Conservation (phyloP, 2,888 invertebrate genomes). For the Colletes collaris region DNA sequence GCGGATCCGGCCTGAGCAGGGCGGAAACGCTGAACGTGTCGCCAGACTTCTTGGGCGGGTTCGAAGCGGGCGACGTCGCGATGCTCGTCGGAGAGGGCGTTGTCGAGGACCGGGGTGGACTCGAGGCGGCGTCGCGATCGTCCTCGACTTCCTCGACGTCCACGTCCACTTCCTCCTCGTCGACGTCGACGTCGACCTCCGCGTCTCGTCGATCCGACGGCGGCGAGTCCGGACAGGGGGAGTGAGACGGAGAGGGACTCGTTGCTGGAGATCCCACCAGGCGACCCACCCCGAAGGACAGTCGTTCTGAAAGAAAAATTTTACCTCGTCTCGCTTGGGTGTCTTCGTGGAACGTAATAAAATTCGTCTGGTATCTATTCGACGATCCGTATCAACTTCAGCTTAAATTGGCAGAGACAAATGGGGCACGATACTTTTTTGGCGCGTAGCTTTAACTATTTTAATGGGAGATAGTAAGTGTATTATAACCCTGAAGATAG, state of each 20-base stretch:
- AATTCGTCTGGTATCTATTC: no score
- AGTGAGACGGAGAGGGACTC: conserved; percentile 79
- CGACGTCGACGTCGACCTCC: conserved; percentile 79
- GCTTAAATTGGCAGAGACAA: no score
- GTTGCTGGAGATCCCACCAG: conserved; percentile 85
- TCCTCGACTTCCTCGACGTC: conserved; percentile 81
- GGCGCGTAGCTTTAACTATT: no score
- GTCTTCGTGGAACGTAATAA: not conserved
- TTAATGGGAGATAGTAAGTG: no score
- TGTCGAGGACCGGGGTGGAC: conserved; percentile 78
- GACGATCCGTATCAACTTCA: no score
- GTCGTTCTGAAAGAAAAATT: conserved; percentile 87
- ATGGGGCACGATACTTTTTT: no score
- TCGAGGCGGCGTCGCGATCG: conserved; percentile 75
- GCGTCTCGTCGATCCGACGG: conserved; percentile 76
- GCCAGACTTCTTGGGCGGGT: conserved; percentile 83
- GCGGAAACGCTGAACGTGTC: conserved; percentile 94
- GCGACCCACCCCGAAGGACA: conserved; percentile 93
- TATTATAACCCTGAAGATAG: no score
- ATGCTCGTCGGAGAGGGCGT: conserved; percentile 76
- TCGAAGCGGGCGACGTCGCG: conserved; percentile 71
- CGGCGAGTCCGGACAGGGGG: conserved; percentile 80
- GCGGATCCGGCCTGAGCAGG: conserved; percentile 91
- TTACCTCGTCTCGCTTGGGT: not conserved
- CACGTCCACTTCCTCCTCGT: conserved; percentile 80